A percentile compares a stretch with the other conserved stretches of the same genome.
Conservation (phyloP, 2,888 invertebrate species). For the Lordiphosa fenestrarum region DNA sequence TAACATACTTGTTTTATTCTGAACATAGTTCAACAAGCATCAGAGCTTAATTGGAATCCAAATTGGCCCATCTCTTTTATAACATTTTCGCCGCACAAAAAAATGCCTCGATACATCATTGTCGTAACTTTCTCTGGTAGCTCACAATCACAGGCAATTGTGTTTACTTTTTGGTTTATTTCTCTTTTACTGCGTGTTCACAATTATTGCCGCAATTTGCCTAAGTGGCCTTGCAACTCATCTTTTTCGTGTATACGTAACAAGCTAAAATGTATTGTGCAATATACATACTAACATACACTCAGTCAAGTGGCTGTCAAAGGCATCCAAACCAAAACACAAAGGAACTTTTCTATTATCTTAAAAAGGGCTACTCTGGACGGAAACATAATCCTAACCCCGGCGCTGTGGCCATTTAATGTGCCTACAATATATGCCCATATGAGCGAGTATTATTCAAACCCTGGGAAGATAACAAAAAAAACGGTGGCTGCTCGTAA, state of each 20-base stretch:
- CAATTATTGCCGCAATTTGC: too few species aligned
- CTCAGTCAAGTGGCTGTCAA: too few species aligned
- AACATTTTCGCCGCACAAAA: too few species aligned
- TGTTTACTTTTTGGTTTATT: too few species aligned
- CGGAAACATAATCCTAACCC: neutral
- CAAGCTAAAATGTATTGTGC: too few species aligned
- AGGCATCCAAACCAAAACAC: too few species aligned
- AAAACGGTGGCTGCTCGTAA: conserved; percentile 33
- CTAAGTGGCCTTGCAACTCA: neutral
- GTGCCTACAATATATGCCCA: conserved; percentile 27
- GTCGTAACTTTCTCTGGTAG: too few species aligned
- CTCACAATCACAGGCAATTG: too few species aligned
- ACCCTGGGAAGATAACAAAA: conserved; percentile 33
- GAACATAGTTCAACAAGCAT: neutral
- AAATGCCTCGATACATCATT: too few species aligned
- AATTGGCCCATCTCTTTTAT: neutral
- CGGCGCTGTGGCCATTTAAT: conserved; percentile 26
- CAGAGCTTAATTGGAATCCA: neutral
- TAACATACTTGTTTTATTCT: too few species aligned
- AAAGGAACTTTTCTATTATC: conserved; percentile 1
- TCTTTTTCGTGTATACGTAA: neutral
- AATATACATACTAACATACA: too few species aligned
- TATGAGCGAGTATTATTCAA: conserved; percentile 42
- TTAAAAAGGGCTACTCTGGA: neutral
- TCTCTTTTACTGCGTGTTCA: too few species aligned